These are phyloP conservation scores for Pao palembangensis DNA, from an alignment of 2,113 vertebrate genomes.

Conservation along the genomic window DNA sequence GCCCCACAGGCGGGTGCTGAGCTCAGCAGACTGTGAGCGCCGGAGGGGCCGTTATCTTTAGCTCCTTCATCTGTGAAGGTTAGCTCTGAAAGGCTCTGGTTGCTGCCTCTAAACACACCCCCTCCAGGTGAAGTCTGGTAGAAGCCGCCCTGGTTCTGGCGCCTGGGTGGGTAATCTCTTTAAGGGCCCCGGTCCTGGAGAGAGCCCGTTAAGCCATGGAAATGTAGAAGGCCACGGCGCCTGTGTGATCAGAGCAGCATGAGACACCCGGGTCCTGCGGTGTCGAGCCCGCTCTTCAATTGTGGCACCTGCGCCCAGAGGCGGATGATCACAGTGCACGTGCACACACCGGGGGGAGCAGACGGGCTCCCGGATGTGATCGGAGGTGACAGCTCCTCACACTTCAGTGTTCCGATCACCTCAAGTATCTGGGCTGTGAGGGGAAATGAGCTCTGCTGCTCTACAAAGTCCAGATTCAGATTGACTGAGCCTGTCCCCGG, in stretches of 20 bases:
- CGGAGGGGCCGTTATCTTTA: slow-evolving; percentile 52
- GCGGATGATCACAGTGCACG: slow-evolving; percentile 74
- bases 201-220: slow-evolving; percentile 54
- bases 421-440: slow-evolving; percentile 82
- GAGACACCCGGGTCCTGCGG: slow-evolving; percentile 71
- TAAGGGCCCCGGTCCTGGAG: slow-evolving; percentile 47
- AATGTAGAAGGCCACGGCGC: slow-evolving; percentile 45
- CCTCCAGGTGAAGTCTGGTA: slow-evolving; percentile 60
- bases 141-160: slow-evolving; percentile 47
- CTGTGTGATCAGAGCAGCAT: slow-evolving; percentile 61
- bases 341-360: slow-evolving; percentile 29
- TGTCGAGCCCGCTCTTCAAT: slow-evolving; percentile 77
- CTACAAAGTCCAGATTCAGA: slow-evolving; percentile 88
- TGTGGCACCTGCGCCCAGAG: slow-evolving; percentile 76
- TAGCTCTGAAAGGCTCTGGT: slow-evolving; percentile 60
- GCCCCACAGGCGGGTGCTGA: slow-evolving; percentile 43
- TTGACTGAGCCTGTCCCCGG: slow-evolving; percentile 86
- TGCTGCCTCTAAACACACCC: slow-evolving; percentile 61
- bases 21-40: slow-evolving; percentile 63
- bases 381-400: slow-evolving; percentile 90
- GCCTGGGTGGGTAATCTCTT: slow-evolving; percentile 57
- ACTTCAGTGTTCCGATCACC: slow-evolving; percentile 88
- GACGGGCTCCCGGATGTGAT: slow-evolving; percentile 80
- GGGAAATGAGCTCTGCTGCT: slow-evolving; percentile 78
- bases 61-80: slow-evolving; percentile 68